Base-by-base conservation (phyloP, 2,113 vertebrate species). In the Panthera tigris region DNA sequence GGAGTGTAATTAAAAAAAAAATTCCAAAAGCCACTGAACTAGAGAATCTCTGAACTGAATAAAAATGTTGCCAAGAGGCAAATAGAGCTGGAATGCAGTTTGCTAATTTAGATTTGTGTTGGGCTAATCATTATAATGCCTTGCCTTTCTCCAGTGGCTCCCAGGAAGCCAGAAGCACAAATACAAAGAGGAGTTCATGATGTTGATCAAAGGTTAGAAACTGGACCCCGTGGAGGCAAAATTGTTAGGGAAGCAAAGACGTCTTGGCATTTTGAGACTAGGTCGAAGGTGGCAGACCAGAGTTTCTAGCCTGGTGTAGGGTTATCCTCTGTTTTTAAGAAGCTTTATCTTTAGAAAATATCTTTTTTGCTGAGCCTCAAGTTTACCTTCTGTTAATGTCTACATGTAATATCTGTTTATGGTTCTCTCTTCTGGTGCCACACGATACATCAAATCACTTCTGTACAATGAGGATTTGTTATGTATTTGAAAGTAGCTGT, bases 61-160 rank as follows among this genome's bases (percentile, higher is more conserved):
- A 94, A 85, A 92, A 94, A 63, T 52, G 14, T 95, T 55, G 55
- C n/a, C 52, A 88, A 50, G 33, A 83, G 36, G 41, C 27, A 95
- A 91, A 96, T 10, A 74, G 9, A 83, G 11, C 36, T 45, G 23
- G 2, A 57, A 80, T 18, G 19, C 5, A 91, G 7, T 84, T 79
- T 80, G 18, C 55, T 94, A 48, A 73, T 45, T 33, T 69, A 92
- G 48, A 19, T 55, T 80, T 89, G 16, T 66, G 9, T 9, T 68
- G 69, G 27, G 5, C 16, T 39, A 39, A 55, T 74, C 33, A 89
- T 2, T 16, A 19, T 4, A 39, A 39, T 45, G 14, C 11, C 2
- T 41, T 63, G 6, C 27, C 36, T 80, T 89, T 89, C 10, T 74
- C 45, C 4, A 15, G 15, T 5, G 63, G 23, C 66, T 52, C 69